A percentile compares a stretch with the other conserved stretches of the same genome.
Conservation (phyloP, 2,797 vertebrate species). For the Mus caroli region DNA sequence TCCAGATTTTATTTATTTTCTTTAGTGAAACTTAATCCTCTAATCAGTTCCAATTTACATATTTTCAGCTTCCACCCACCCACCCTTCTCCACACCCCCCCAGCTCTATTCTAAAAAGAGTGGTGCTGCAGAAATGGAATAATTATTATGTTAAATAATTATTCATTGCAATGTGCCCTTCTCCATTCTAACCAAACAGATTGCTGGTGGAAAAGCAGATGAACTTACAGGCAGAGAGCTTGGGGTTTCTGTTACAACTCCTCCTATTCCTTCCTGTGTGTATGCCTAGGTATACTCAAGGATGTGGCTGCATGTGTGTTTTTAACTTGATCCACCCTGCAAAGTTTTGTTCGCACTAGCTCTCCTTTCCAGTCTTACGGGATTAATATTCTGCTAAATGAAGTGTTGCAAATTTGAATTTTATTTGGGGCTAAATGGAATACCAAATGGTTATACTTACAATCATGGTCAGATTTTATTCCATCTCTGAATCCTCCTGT, state of each 20-base stretch:
- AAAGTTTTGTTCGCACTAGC: constrained; percentile 86
- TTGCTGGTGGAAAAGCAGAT: constrained; percentile 54
- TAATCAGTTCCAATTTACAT: constrained; percentile 96
- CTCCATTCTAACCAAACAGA: constrained; percentile 90
- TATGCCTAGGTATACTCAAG: not conserved
- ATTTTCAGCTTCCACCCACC: constrained; percentile 87
- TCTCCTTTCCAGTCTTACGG: constrained; percentile 82
- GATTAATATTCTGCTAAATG: constrained; percentile 89
- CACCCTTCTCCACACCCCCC: constrained; percentile 8
- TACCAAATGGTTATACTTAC: constrained; percentile 86
- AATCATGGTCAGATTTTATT: constrained; percentile 76
- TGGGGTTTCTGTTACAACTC: not conserved
- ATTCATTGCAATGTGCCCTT: constrained; percentile 88
- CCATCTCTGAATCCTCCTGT: not conserved
- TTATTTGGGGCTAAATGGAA: constrained; percentile 87
- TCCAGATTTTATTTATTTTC: constrained; percentile 90
- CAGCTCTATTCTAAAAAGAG: constrained; percentile 86
- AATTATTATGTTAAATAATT: constrained; percentile 93
- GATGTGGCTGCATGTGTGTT: not conserved
- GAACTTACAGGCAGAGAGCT: not conserved
- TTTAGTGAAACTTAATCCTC: constrained; percentile 89
- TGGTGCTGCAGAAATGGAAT: constrained; percentile 87
- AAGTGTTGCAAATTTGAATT: constrained; percentile 88
- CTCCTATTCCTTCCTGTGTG: not conserved
- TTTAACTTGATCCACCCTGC: constrained; percentile 85